These are phyloP conservation scores for Todiramphus saurophagus DNA, from an alignment of 2,113 vertebrate species.

Conservation along the genomic window DNA sequence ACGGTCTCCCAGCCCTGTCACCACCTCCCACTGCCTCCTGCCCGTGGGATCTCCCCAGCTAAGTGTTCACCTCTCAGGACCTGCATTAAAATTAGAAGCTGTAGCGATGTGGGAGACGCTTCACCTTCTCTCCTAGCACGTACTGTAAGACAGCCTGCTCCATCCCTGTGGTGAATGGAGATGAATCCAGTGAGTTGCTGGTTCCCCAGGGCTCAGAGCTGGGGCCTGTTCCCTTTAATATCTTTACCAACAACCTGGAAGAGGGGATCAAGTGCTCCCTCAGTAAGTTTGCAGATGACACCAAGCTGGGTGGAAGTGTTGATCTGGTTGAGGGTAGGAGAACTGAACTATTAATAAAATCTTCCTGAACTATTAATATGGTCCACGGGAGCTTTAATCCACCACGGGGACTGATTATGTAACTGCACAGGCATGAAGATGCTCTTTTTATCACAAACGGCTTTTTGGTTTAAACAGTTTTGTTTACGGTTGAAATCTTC, in stretches of 20 bases:
- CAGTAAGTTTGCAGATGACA: not conserved
- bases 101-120: accelerated
- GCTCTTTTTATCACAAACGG: not conserved
- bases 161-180: not conserved
- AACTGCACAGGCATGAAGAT: not conserved
- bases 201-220: not conserved
- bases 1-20: accelerated
- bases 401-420: not conserved
- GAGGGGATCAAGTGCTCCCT: not conserved
- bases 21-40: not conserved
- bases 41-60: accelerated
- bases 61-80: not conserved
- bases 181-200: not conserved
- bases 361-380: not conserved
- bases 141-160: not conserved
- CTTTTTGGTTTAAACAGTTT: not conserved
- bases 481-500: not conserved
- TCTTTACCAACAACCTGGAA: not conserved
- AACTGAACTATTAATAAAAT: conserved; percentile 40
- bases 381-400: not conserved
- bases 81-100: not conserved
- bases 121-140: not conserved
- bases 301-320: not conserved
- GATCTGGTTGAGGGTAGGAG: not conserved
- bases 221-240: not conserved